Evolutionary conservation across 2,888 invertebrate genomes (phyloP).

Genomic region (Litoditis marina): DNA sequence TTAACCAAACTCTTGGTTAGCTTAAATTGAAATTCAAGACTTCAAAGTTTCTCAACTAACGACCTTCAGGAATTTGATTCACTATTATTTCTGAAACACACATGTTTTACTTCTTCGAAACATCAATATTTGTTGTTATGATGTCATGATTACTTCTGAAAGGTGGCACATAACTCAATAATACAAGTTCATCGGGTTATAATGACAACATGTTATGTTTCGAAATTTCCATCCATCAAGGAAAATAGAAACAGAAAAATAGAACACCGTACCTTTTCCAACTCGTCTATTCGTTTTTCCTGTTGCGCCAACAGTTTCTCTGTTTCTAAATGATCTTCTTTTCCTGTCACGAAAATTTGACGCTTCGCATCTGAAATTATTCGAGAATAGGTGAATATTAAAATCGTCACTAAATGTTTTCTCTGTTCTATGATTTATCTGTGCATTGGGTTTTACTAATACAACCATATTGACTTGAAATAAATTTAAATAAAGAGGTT

Average conservation of each 20-base stretch:
- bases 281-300: constrained; percentile 25
- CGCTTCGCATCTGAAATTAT: constrained; percentile 32
- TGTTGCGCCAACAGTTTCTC: constrained; percentile 16
- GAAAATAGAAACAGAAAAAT: not conserved
- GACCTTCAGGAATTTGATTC: too few relatives aligned
- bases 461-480: too few relatives aligned
- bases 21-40: too few relatives aligned
- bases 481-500: too few relatives aligned
- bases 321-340: constrained; percentile 19
- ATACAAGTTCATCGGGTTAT: not conserved
- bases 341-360: constrained; percentile 11
- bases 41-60: too few relatives aligned
- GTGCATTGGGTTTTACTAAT: too few relatives aligned
- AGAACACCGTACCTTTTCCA: constrained; percentile 23
- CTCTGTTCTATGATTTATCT: not conserved
- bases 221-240: not conserved
- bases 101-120: too few relatives aligned
- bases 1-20: too few relatives aligned
- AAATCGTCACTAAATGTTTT: not conserved
- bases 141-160: too few relatives aligned
- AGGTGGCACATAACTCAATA: too few relatives aligned
- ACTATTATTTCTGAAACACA: too few relatives aligned
- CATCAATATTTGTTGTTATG: too few relatives aligned
- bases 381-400: not conserved
- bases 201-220: not conserved